Evolutionary conservation across 1,140 invertebrate species (phyloP).

Genomic region (Solen grandis): DNA sequence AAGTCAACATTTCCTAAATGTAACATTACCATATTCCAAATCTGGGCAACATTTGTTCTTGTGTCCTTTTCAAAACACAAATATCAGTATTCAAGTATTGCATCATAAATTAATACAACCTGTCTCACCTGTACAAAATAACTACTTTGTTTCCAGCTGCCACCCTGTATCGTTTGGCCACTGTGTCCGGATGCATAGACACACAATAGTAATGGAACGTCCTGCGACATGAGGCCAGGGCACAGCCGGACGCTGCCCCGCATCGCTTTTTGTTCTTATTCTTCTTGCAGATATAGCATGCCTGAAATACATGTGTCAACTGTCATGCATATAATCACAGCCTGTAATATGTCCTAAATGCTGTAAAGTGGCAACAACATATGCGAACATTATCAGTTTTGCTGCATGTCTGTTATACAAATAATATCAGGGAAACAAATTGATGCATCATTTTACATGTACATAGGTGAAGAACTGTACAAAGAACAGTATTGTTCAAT

Average conservation of each 20-base stretch:
- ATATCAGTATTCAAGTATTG: no score
- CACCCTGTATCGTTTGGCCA: constrained; percentile 58
- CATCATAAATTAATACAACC: no score
- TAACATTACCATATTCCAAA: not conserved
- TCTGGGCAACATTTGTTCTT: not conserved
- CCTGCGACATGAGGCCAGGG: constrained; percentile 58
- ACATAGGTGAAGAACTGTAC: not conserved
- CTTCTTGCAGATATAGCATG: constrained; percentile 57
- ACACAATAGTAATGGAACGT: constrained; percentile 67
- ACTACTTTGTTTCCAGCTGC: constrained; percentile 38
- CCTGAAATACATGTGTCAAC: no score
- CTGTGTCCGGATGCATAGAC: constrained; percentile 29
- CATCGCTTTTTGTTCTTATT: constrained; percentile 52
- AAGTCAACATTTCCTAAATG: not conserved
- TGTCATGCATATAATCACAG: no score
- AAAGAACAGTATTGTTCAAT: not conserved
- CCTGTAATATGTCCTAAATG: no score
- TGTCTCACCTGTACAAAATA: constrained; percentile 45
- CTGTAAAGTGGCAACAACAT: no score
- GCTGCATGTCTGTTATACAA: not conserved
- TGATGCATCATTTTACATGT: not conserved
- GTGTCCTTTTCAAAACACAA: not conserved
- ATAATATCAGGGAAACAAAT: constrained; percentile 5
- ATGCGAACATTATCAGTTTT: no score
- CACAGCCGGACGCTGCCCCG: constrained; percentile 65